Base-by-base conservation (phyloP, 2,797 vertebrate species). In the Morus bassanus region DNA sequence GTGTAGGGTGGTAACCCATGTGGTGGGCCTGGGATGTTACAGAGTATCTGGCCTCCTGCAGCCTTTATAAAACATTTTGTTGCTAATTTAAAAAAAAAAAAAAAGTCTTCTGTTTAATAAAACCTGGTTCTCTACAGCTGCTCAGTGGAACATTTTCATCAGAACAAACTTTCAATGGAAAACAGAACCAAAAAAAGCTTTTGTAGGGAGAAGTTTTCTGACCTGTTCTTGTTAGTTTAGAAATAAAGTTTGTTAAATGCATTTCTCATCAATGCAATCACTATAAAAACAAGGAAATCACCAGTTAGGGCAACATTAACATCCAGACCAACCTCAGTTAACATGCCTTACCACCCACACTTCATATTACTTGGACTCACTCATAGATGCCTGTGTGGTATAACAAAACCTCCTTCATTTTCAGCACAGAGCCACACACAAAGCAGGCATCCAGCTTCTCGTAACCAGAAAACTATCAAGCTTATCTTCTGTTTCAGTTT, bases 271-370 rank as follows among this genome's bases (percentile, higher is more conserved):
- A 94, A 48, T 74, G 63, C 37, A 96, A 82, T 89, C 85, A 80
- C 82, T 95, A 54, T 54, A 91, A 95, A 97, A 96, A 70, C 78
- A 94, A 43, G 61, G 75, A 93, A 95, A 92, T 81, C 69, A 75
- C 70, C 72, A 78, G 74, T 75, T 61, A 89, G 63, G 82, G 83
- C 60, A 94, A 56, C 4, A 45, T 60, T 81, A 92, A 76, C n/a
- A 89, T 88, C 69, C 76, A 94, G 93, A 96, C 74, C 85, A 94
- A 89, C 75, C 48, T 94, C 89, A 73, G 48, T 75, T 84, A 92
- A 53, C 51, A 46, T 68, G 73, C 79, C 24, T 95, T 96, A 91
- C 93, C 91, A 88, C 89, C 88, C 88, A 94, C 78, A 91, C n/a
- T 88, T 84, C 43, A 9, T 23, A 85, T 50, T 91, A 84, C 41